phyloP scores from a whole-genome alignment of 1,140 invertebrate species.

The Campoletis sonorensis region DNA sequence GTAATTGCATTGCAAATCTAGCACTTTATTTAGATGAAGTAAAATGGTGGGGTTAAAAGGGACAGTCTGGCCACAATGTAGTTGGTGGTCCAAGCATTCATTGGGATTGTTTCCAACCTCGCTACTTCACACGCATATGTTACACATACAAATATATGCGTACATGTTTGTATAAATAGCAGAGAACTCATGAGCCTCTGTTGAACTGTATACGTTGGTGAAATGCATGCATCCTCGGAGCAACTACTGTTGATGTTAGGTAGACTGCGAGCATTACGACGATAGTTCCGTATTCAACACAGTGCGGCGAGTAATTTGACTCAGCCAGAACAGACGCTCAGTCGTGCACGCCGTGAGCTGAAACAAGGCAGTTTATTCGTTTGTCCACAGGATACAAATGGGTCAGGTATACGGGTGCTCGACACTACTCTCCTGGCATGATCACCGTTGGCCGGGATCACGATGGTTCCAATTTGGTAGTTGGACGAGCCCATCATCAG shows the following conservation, averaged over 20 bases:
- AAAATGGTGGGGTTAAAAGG: no score
- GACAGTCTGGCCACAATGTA: no score
- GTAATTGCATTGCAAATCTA: no score
- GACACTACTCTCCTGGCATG: conserved; percentile 70
- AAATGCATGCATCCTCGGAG: neutral
- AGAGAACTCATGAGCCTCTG: neutral
- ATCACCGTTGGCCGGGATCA: conserved; percentile 74
- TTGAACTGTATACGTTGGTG: neutral
- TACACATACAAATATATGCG: no score
- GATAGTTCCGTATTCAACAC: neutral
- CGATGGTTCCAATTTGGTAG: conserved; percentile 73
- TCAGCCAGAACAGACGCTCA: neutral
- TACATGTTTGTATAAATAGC: neutral
- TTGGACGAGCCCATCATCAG: conserved; percentile 74
- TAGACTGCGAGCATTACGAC: neutral
- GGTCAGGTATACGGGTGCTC: conserved; percentile 64
- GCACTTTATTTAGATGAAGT: no score
- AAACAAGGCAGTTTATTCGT: conserved; percentile 20
- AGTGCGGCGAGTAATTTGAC: conserved; percentile 18
- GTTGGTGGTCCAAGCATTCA: no score
- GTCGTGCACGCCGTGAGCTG: neutral
- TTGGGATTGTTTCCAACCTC: neutral
- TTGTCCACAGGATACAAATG: conserved; percentile 64
- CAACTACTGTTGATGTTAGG: neutral
- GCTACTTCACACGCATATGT: neutral